phyloP scores from a whole-genome alignment of 2,797 vertebrate species.

The Xyrichtys novacula region DNA sequence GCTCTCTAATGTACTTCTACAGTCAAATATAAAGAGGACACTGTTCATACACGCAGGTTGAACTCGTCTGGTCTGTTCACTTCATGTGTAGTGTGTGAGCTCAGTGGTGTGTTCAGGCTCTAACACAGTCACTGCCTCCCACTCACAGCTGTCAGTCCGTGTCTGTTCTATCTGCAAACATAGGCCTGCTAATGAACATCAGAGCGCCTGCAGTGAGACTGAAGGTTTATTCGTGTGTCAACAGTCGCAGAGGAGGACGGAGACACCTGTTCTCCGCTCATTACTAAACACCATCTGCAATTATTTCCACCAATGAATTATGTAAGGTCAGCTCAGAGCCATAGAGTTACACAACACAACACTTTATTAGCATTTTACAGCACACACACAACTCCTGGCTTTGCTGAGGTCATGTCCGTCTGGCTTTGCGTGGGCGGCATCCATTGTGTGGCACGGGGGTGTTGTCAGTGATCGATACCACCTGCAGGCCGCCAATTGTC shows the following conservation, averaged over 20 bases:
- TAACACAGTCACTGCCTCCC: background rate
- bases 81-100: background rate
- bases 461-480: slow-evolving; percentile 97
- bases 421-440: slow-evolving; percentile 94
- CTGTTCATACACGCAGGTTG: background rate
- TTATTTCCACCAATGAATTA: slow-evolving; percentile 29
- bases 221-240: slow-evolving; percentile 31
- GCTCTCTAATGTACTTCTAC: slow-evolving; percentile 23
- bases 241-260: slow-evolving; percentile 16
- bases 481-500: slow-evolving; percentile 93
- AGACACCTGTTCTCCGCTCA: slow-evolving; percentile 37
- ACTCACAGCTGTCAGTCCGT: slow-evolving; percentile 9
- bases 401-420: slow-evolving; percentile 78
- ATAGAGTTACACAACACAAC: slow-evolving; percentile 39
- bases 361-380: slow-evolving; percentile 65
- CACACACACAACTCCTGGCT: slow-evolving; percentile 21
- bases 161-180: slow-evolving; percentile 38
- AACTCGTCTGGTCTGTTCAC: slow-evolving; percentile 17
- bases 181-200: slow-evolving; percentile 29
- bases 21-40: slow-evolving; percentile 39
- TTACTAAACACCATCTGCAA: slow-evolving; percentile 38
- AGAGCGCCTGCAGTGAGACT: slow-evolving; percentile 21
- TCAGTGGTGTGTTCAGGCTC: background rate
- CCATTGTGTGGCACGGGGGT: slow-evolving; percentile 97
- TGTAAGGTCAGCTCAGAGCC: slow-evolving; percentile 20